These are phyloP conservation scores for Apodemus agrarius DNA, from an alignment of 2,797 vertebrate species.

Conservation along the genomic window DNA sequence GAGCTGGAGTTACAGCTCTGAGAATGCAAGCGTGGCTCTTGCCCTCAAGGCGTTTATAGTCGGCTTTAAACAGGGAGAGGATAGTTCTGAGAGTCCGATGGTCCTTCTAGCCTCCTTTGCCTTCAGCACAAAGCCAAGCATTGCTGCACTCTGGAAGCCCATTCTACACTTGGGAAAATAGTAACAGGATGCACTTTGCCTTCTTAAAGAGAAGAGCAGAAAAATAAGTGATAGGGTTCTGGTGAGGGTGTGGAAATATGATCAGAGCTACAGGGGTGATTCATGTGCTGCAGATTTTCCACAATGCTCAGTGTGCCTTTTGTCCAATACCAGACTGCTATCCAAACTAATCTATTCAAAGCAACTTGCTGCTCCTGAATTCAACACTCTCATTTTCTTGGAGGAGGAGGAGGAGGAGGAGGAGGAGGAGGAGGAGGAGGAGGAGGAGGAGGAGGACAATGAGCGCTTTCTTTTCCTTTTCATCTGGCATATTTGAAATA, in stretches of 20 bases:
- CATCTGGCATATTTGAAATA: slow-evolving; percentile 7
- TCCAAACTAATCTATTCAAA: not conserved
- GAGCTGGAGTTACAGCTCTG: not conserved
- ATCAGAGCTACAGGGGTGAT: not conserved
- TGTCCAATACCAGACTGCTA: not conserved
- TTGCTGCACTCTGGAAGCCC: not conserved
- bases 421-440: not conserved
- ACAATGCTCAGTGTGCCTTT: not conserved
- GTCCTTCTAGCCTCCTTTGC: not conserved
- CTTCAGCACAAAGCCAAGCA: not conserved
- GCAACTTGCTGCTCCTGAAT: not conserved
- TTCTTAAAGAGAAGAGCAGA: not conserved
- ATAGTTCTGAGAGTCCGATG: not conserved
- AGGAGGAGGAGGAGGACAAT: not conserved
- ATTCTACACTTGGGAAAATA: not conserved
- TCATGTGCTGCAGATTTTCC: not conserved
- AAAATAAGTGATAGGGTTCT: not conserved
- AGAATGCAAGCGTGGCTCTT: not conserved
- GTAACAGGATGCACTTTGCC: not conserved
- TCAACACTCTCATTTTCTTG: not conserved
- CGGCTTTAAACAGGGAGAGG: not conserved
- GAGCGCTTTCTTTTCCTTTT: slow-evolving; percentile 15
- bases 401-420: not conserved
- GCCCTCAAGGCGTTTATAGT: slow-evolving; percentile 19
- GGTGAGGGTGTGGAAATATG: not conserved